These are phyloP conservation scores for Rhopilema esculentum DNA, from an alignment of 30 jellyfish, hydroid and myxozoan species.

Conservation along the genomic window DNA sequence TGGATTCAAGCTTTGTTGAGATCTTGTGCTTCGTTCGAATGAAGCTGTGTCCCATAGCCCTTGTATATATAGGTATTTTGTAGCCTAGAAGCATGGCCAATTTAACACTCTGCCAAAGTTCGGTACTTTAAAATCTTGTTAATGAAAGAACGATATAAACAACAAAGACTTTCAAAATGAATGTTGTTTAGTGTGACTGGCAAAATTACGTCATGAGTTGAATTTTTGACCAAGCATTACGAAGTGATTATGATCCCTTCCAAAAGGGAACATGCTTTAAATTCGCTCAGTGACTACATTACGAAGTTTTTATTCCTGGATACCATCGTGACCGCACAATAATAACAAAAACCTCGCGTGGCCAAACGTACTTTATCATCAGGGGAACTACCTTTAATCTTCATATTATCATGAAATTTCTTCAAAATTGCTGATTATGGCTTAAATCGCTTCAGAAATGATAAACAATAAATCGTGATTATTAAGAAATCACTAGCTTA, in stretches of 20 bases:
- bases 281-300: neutral
- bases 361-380: neutral
- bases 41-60: neutral
- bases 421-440: too few relatives aligned
- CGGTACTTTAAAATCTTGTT: neutral
- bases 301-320: neutral
- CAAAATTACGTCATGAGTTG: neutral
- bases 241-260: neutral
- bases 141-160: neutral
- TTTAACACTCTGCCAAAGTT: neutral
- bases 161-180: neutral
- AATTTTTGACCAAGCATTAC: neutral
- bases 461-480: neutral
- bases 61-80: too few relatives aligned
- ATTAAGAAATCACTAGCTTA: too few relatives aligned
- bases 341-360: neutral
- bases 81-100: neutral
- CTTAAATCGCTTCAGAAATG: neutral
- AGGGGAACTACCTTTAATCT: neutral
- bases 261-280: neutral
- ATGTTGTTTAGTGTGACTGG: neutral
- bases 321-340: too few relatives aligned
- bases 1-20: neutral
- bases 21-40: neutral
- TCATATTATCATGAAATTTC: neutral